A percentile compares a stretch with the other conserved stretches of the same genome.
Conservation (phyloP, 2,113 vertebrate species). For the Embiotoca jacksoni region DNA sequence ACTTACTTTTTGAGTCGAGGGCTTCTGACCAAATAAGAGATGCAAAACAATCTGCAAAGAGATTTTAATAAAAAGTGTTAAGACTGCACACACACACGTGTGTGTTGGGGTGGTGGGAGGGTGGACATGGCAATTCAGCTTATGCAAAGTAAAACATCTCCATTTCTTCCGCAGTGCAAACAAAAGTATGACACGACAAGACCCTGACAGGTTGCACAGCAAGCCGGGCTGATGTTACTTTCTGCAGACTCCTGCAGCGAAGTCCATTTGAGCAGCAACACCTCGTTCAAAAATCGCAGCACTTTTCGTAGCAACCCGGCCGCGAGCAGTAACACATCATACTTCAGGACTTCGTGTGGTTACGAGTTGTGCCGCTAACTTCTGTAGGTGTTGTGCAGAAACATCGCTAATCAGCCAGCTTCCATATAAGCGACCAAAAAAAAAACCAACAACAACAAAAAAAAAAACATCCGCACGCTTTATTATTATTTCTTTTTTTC, state of each 20-base stretch:
- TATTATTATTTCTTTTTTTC: neutral
- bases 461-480: slow-evolving; percentile 28
- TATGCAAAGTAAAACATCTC: too few relatives aligned
- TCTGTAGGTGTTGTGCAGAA: neutral
- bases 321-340: too few relatives aligned
- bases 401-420: slow-evolving; percentile 49
- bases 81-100: too few relatives aligned
- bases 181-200: too few relatives aligned
- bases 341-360: too few relatives aligned
- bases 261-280: neutral
- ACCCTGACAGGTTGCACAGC: too few relatives aligned
- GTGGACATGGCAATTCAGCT: too few relatives aligned
- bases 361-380: too few relatives aligned
- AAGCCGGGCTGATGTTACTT: neutral
- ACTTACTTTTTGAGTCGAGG: slow-evolving; percentile 65
- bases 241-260: neutral
- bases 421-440: neutral
- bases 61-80: slow-evolving; percentile 1
- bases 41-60: slow-evolving; percentile 55
- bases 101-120: too few relatives aligned
- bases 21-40: slow-evolving; percentile 6
- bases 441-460: too few relatives aligned
- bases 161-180: too few relatives aligned
- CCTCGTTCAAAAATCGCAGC: neutral
- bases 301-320: too few relatives aligned